These are phyloP conservation scores for Drosophila pseudoobscura DNA, from an alignment of 1,140 invertebrate genomes.

Conservation along the genomic window DNA sequence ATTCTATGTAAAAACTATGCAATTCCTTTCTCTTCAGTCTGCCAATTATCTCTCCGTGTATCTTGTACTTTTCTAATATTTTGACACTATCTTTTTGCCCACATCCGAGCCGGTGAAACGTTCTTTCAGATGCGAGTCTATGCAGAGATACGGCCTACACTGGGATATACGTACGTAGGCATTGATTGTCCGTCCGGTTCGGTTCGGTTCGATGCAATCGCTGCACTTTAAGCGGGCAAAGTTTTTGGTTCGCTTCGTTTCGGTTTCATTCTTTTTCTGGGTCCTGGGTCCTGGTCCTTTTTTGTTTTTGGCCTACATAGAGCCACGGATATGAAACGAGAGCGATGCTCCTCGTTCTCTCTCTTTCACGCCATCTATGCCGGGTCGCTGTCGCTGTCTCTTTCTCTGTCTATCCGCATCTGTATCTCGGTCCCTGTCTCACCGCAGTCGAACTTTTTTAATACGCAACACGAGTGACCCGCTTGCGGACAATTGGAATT, in stretches of 20 bases:
- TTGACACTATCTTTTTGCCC: too few species aligned
- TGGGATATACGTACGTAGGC: conserved; percentile 22
- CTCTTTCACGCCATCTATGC: conserved; percentile 1
- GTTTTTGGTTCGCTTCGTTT: conserved; percentile 52
- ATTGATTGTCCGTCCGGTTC: conserved; percentile 45
- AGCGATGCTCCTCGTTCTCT: conserved; percentile 5
- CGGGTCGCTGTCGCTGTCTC: conserved; percentile 9
- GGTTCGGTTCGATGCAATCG: conserved; percentile 34
- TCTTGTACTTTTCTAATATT: too few species aligned
- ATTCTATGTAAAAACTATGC: too few species aligned
- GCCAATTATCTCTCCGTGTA: too few species aligned
- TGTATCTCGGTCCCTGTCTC: conserved; percentile 24
- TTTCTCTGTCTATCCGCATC: neutral
- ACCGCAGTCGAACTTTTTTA: conserved; percentile 74
- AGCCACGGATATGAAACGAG: conserved; percentile 46
- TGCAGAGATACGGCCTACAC: too few species aligned
- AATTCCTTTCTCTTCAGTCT: too few species aligned
- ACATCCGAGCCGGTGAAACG: too few species aligned
- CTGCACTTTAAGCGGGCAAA: conserved; percentile 63
- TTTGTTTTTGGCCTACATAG: conserved; percentile 54
- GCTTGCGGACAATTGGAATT: conserved; percentile 81
- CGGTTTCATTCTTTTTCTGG: neutral
- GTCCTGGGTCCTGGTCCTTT: conserved; percentile 4
- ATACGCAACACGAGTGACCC: conserved; percentile 81
- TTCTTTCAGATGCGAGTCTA: too few species aligned